Percentiles rank a stretch among this genome's conserved stretches.
Conservation (phyloP, 2,888 invertebrate species). For the Latheticus oryzae region DNA sequence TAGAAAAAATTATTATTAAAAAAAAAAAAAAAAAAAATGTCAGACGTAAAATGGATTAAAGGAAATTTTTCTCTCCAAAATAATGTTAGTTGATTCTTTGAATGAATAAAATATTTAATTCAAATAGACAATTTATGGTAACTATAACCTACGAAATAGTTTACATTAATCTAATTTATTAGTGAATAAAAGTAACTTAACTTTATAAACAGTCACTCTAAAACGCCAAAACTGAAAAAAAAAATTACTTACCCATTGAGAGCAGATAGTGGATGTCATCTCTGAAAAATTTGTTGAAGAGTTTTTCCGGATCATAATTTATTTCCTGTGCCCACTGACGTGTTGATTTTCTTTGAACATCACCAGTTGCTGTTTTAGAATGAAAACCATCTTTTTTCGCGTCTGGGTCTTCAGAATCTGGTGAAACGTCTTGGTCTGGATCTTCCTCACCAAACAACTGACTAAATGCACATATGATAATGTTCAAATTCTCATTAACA, state of each 20-base stretch:
- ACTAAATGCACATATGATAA: constrained; percentile 67
- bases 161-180: too few species aligned
- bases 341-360: constrained; percentile 76
- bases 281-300: constrained; percentile 93
- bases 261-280: constrained; percentile 96
- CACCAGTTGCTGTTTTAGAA: constrained; percentile 68
- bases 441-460: constrained; percentile 98
- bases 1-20: constrained; percentile 44
- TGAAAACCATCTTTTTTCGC: constrained; percentile 73
- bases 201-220: too few species aligned
- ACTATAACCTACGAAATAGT: too few species aligned
- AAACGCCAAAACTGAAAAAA: constrained; percentile 3
- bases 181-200: too few species aligned
- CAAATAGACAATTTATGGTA: too few species aligned
- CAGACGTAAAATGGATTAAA: too few species aligned
- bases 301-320: constrained; percentile 83
- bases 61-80: too few species aligned
- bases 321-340: constrained; percentile 88
- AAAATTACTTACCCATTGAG: constrained; percentile 75
- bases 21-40: too few species aligned
- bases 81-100: too few species aligned
- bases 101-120: too few species aligned
- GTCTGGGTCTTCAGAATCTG: constrained; percentile 96
- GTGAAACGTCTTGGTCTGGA: constrained; percentile 97
- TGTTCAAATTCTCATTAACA: neutral